Conservation (phyloP, 2,113 vertebrate species). For the Anoura caudifer region DNA sequence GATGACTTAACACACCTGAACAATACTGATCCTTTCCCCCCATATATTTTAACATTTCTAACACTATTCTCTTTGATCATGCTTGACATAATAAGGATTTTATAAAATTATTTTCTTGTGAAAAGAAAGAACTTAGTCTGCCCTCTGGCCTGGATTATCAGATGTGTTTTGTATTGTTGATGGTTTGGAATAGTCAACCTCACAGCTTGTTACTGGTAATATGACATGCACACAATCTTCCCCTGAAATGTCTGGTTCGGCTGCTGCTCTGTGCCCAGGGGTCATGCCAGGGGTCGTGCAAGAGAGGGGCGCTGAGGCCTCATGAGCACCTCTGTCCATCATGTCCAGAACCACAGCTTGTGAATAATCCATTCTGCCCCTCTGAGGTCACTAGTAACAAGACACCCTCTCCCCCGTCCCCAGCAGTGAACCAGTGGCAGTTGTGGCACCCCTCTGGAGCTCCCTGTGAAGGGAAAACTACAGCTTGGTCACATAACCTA, state of each 20-base stretch:
- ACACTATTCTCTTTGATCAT: neutral
- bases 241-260: neutral
- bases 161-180: neutral
- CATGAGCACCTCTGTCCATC: neutral
- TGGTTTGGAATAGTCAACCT: neutral
- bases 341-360: neutral
- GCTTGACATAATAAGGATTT: neutral
- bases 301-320: neutral
- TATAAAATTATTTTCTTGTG: neutral
- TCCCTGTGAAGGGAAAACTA: neutral
- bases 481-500: neutral
- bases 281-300: neutral
- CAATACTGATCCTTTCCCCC: neutral
- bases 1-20: neutral
- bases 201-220: neutral
- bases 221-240: neutral
- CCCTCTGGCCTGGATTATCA: neutral
- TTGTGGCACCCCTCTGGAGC: neutral
- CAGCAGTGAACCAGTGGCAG: neutral
- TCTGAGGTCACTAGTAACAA: neutral
- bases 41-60: neutral
- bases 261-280: neutral
- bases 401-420: too few relatives aligned
- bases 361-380: neutral
- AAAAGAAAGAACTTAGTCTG: neutral